Conservation (phyloP, 2,113 vertebrate species). For the Herpailurus yagouaroundi region DNA sequence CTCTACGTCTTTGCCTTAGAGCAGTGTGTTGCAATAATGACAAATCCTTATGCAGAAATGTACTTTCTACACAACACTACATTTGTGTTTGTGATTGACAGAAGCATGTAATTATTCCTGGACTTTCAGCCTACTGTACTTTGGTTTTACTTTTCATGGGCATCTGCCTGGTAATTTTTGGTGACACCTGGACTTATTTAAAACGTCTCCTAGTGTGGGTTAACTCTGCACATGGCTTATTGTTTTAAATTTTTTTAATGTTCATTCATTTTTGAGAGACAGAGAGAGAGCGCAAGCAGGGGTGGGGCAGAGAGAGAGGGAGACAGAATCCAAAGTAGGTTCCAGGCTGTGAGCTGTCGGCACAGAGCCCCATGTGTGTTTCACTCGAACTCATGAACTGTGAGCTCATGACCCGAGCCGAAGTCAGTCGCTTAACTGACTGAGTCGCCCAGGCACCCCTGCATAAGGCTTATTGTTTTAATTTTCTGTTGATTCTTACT, state of each 20-base stretch:
- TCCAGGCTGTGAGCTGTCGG: neutral
- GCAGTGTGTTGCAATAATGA: neutral
- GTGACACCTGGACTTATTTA: neutral
- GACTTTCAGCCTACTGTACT: neutral
- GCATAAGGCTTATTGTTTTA: constrained; percentile 19
- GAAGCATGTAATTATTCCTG: neutral
- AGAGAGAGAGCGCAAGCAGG: neutral
- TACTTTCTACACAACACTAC: neutral
- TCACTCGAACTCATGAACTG: neutral
- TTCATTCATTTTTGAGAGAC: neutral
- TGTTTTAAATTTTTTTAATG: neutral
- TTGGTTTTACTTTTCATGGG: neutral
- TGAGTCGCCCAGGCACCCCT: neutral
- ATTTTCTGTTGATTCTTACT: constrained; percentile 15
- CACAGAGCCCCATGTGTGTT: neutral
- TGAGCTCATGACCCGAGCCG: neutral
- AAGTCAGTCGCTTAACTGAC: neutral
- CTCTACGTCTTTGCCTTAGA: neutral
- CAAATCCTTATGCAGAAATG: neutral
- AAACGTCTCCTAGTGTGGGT: neutral
- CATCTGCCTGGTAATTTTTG: neutral
- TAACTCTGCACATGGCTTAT: neutral
- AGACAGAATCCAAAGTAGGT: neutral
- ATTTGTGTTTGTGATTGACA: neutral
- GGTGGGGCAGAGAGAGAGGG: neutral